Base-by-base conservation (phyloP, 2,113 vertebrate genomes). In the Callopanchax toddi region DNA sequence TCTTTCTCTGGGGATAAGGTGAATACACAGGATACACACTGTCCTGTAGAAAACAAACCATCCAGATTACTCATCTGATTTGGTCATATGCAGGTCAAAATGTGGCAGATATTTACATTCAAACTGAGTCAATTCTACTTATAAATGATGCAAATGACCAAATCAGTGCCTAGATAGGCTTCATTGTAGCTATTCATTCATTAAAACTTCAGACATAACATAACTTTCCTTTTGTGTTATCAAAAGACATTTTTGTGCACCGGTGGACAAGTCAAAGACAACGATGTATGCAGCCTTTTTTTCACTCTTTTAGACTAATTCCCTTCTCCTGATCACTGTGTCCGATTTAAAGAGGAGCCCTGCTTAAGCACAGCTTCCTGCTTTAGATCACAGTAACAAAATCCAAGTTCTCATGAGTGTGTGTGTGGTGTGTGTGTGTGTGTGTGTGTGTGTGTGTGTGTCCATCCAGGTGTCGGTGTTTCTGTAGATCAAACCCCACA, bases 1-100 rank as follows among this genome's bases (percentile, higher is more conserved):
- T 76, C 90, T 69, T 92, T 85, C 82, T 83, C 85, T 70, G 92
- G 90, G 86, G 84, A 90, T 78, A 93, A 93, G 87, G 87, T 93
- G 90, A 79, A 83, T 63, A 91, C 82, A 65, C 56, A 15, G 69
- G 5, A 3, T 50, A 59, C 23, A 29, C 10, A 54, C 10, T 12
- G 22, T 45, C n/a, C 17, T 40, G 17, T 52, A 40, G 54, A 32
- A 32, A 23, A 46, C 21, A 43, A 16, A 1, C 12, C n/a, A n/a
- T n/a, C n/a, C n/a, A n/a, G n/a, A n/a, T n/a, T 2, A 43, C 8
- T 40, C 21, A 60, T 68, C 32, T 72, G 32, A 39, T 60, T 40
- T 71, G 26, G 52, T 71, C 18, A 22, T 78, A 60, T 78, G 39
- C 43, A 62, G 23, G 5, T 51, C 3, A 23, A 71, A 55, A 34